Evolutionary conservation across 1,140 invertebrate genomes (phyloP).

Genomic region (Brevipalpus yothersi): DNA sequence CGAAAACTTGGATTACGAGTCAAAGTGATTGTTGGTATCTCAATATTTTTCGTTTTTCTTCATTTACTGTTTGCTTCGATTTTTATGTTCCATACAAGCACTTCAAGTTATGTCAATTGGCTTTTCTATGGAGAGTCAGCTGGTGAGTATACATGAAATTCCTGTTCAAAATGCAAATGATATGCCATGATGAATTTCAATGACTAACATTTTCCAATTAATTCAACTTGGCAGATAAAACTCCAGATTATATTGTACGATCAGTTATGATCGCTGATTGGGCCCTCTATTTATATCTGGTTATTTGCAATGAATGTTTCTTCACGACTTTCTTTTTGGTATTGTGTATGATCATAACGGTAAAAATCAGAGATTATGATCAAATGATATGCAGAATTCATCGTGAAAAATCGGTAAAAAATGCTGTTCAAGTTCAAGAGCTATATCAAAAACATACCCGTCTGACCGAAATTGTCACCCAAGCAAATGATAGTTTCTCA

Average conservation of each 20-base stretch:
- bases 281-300: background rate
- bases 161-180: too few relatives aligned
- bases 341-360: background rate
- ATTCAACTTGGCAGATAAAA: background rate
- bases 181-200: too few relatives aligned
- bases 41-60: background rate
- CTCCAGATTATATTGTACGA: background rate
- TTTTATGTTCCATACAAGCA: background rate
- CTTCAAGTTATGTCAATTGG: background rate
- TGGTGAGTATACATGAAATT: background rate
- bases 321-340: background rate
- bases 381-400: background rate
- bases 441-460: background rate
- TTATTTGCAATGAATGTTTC: slow-evolving; percentile 1
- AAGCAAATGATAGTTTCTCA: background rate
- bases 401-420: background rate
- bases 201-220: too few relatives aligned
- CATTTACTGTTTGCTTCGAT: background rate
- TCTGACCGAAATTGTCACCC: background rate
- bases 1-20: background rate
- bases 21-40: background rate
- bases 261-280: background rate
- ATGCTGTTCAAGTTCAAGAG: background rate
- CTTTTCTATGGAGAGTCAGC: background rate
- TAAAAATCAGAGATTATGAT: background rate